Conservation (phyloP, 2,888 invertebrate genomes). For the Amitus sp. region DNA sequence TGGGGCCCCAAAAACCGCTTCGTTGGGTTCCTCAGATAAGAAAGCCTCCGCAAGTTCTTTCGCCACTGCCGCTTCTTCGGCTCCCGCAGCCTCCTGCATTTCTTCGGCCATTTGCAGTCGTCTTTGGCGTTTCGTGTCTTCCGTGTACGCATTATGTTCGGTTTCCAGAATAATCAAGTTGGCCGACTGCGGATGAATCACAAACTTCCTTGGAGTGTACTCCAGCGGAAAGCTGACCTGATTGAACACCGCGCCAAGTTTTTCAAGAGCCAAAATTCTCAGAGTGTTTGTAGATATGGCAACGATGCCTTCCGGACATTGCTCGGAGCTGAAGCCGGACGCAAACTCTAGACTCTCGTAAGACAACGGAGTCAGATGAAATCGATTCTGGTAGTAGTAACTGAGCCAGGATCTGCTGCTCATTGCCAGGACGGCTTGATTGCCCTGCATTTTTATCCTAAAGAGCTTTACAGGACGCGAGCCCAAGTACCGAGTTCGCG, state of each 20-base stretch:
- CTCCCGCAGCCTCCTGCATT: constrained; percentile 96
- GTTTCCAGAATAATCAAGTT: constrained; percentile 94
- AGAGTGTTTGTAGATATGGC: constrained; percentile 98
- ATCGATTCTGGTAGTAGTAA: constrained; percentile 97
- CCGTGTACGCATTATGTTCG: constrained; percentile 98
- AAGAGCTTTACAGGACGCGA: constrained; percentile 96
- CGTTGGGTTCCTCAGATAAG: constrained; percentile 92
- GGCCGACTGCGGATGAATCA: constrained; percentile 90
- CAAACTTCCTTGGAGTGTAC: constrained; percentile 95
- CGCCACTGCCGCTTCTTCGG: constrained; percentile 94
- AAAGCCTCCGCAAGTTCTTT: constrained; percentile 98
- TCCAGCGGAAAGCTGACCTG: constrained; percentile 93
- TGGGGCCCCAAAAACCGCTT: constrained; percentile 93
- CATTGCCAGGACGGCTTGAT: constrained; percentile 97
- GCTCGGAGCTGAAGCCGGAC: constrained; percentile 95
- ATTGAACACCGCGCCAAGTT: constrained; percentile 98
- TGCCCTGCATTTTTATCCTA: constrained; percentile 93
- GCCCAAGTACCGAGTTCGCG: constrained; percentile 95
- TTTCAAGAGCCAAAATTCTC: constrained; percentile 96
- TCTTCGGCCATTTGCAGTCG: constrained; percentile 98
- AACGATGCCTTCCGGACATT: constrained; percentile 99
- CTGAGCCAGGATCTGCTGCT: constrained; percentile 98
- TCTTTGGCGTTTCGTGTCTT: constrained; percentile 92
- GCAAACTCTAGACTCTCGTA: constrained; percentile 98
- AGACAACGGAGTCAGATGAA: constrained; percentile 94